Conservation (phyloP, 2,797 vertebrate genomes). For the Steatocranus sp. region DNA sequence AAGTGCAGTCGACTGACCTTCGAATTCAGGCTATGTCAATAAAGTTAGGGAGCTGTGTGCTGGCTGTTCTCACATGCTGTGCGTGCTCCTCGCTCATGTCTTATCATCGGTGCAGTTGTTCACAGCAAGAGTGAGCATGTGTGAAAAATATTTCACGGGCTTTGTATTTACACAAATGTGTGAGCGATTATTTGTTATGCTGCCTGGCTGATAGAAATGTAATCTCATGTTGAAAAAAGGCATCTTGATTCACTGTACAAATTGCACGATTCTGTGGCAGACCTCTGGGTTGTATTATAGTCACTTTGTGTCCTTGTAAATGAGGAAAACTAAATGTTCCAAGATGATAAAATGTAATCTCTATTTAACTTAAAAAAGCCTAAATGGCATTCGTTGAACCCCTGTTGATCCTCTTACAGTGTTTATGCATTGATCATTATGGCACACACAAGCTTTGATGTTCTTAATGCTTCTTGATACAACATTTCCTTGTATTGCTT, state of each 20-base stretch:
- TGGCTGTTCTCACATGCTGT: conserved; percentile 33
- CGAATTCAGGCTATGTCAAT: conserved; percentile 32
- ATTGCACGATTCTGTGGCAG: neutral
- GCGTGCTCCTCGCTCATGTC: neutral
- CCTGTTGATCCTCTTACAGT: neutral
- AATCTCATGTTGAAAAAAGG: neutral
- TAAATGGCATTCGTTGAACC: neutral
- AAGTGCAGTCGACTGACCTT: conserved; percentile 28
- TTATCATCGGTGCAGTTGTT: neutral
- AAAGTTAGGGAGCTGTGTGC: conserved; percentile 30
- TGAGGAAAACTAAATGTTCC: conserved; percentile 4
- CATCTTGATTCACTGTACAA: neutral
- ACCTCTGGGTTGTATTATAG: neutral
- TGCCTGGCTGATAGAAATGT: neutral
- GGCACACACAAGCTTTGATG: neutral
- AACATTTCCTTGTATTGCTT: neutral
- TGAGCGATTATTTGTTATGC: neutral
- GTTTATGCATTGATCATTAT: neutral
- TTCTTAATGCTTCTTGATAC: neutral
- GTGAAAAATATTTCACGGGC: neutral
- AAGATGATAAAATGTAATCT: conserved; percentile 36
- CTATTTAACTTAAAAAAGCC: conserved; percentile 12
- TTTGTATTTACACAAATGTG: neutral
- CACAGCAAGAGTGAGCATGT: neutral
- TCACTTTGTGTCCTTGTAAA: conserved; percentile 17